These are phyloP conservation scores for Nothobranchius kuhntae DNA, from an alignment of 2,113 vertebrate species.

Conservation along the genomic window DNA sequence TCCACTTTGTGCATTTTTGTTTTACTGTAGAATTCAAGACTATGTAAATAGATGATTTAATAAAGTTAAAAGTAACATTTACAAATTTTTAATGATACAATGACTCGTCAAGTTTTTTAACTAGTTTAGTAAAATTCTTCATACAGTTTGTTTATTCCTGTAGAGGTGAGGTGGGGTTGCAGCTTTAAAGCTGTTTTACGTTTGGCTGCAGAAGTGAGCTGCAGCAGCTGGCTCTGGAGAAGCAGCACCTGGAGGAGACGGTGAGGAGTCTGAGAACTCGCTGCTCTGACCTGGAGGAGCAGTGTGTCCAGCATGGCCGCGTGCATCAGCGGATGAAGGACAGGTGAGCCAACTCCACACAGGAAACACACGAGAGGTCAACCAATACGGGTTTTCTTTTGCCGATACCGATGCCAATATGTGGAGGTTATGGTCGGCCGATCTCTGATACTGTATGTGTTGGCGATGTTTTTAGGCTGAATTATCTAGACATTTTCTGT, in stretches of 20 bases:
- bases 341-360: slow-evolving; percentile 78
- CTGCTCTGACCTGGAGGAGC: slow-evolving; percentile 87
- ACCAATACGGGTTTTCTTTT: not conserved
- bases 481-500: too few species aligned
- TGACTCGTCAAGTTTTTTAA: not conserved
- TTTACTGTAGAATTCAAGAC: not conserved
- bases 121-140: not conserved
- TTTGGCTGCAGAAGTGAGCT: slow-evolving; percentile 78
- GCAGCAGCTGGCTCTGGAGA: slow-evolving; percentile 86
- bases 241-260: slow-evolving; percentile 80
- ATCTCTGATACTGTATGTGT: too few species aligned
- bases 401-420: too few species aligned
- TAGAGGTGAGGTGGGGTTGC: not conserved
- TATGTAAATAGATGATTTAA: not conserved
- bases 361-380: not conserved
- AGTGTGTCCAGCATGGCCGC: slow-evolving; percentile 90
- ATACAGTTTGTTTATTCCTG: too few species aligned
- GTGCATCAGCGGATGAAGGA: slow-evolving; percentile 92
- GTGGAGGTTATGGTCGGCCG: too few species aligned
- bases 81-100: too few species aligned
- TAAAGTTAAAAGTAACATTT: too few species aligned
- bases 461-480: too few species aligned
- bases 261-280: slow-evolving; percentile 84
- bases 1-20: not conserved
- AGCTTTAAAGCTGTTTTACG: not conserved